Conservation (phyloP, 2,797 vertebrate genomes). For the Sus cebifrons region DNA sequence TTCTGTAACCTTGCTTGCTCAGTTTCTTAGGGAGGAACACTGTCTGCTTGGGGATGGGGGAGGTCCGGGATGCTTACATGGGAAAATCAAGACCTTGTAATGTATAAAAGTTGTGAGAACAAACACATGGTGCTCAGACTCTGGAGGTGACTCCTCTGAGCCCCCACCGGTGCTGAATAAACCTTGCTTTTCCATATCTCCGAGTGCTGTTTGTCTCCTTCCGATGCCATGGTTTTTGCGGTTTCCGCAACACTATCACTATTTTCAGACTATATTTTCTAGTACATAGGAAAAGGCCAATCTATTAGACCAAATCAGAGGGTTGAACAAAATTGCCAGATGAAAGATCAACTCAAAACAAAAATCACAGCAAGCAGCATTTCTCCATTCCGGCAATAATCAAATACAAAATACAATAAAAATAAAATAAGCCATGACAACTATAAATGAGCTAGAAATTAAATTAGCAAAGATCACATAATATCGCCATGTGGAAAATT, state of each 20-base stretch:
- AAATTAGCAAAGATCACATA: background rate
- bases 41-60: too few species aligned
- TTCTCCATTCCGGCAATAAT: slow-evolving; percentile 26
- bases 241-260: background rate
- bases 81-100: too few species aligned
- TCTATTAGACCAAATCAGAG: slow-evolving; percentile 13
- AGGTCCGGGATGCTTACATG: too few species aligned
- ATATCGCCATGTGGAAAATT: background rate
- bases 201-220: too few species aligned
- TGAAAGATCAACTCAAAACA: slow-evolving; percentile 33
- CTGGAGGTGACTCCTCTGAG: too few species aligned
- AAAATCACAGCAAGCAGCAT: background rate
- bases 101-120: too few species aligned
- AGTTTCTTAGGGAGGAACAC: too few species aligned
- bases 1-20: too few species aligned
- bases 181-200: too few species aligned
- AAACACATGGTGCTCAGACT: too few species aligned
- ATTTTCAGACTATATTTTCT: background rate
- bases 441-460: background rate
- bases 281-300: slow-evolving; percentile 9
- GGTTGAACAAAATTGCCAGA: background rate
- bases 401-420: background rate
- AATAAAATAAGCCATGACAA: slow-evolving; percentile 32
- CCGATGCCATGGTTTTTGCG: too few species aligned
- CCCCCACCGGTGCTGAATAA: too few species aligned